Conservation (phyloP, 2,888 invertebrate species). For the Lysandra coridon region DNA sequence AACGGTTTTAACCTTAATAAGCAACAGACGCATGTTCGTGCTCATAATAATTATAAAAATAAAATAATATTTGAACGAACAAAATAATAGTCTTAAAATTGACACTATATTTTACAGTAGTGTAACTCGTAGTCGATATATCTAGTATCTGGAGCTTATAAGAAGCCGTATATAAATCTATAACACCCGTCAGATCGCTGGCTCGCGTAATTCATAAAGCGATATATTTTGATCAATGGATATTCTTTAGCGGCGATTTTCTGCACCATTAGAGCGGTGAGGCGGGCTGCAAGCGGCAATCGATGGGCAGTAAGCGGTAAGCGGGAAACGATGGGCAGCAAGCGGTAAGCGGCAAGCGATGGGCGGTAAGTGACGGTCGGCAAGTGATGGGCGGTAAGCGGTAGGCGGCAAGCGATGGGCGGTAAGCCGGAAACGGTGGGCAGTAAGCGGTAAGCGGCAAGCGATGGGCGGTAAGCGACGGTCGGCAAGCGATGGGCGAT, state of each 20-base stretch:
- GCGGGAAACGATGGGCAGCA: too few species aligned
- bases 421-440: too few species aligned
- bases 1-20: too few species aligned
- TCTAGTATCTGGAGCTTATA: background rate
- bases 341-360: too few species aligned
- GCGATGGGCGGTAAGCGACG: too few species aligned
- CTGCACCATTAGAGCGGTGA: constrained; percentile 72
- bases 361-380: too few species aligned
- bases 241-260: constrained; percentile 66
- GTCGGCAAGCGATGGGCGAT: too few species aligned
- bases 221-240: constrained; percentile 26
- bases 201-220: constrained; percentile 24
- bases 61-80: background rate
- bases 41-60: too few species aligned
- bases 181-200: constrained; percentile 41
- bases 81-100: background rate
- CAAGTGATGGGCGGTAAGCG: too few species aligned
- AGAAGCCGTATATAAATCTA: background rate
- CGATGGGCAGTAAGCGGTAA: too few species aligned
- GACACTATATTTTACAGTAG: background rate
- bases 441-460: too few species aligned
- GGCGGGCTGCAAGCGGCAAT: constrained; percentile 44
- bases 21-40: too few species aligned
- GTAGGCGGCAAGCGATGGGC: background rate
- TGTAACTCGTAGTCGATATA: background rate